These are phyloP conservation scores for Hippoglossus hippoglossus DNA, from an alignment of 2,797 vertebrate species.

Conservation along the genomic window DNA sequence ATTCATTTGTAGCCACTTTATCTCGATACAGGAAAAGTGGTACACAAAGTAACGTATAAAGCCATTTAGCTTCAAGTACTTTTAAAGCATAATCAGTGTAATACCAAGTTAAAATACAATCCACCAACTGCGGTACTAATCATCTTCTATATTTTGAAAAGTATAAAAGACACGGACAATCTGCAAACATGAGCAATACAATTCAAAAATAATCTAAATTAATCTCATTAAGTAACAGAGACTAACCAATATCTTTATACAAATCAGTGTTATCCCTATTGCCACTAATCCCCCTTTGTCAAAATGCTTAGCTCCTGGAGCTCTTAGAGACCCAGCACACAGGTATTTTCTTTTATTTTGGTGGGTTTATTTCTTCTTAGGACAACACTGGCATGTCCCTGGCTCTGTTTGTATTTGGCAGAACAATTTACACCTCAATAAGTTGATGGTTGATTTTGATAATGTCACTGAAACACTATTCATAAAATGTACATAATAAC, in stretches of 20 bases:
- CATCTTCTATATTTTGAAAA: background rate
- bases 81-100: background rate
- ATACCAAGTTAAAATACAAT: background rate
- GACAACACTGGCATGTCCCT: too few relatives aligned
- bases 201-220: background rate
- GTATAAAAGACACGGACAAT: background rate
- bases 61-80: background rate
- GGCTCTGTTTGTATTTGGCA: too few relatives aligned
- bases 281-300: background rate
- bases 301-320: background rate
- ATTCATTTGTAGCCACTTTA: background rate
- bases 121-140: background rate
- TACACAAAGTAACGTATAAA: background rate
- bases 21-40: background rate
- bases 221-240: background rate
- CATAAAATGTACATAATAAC: too few relatives aligned
- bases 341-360: background rate
- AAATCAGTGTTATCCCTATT: background rate
- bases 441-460: too few relatives aligned
- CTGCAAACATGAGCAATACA: too few relatives aligned
- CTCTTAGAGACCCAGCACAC: background rate
- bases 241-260: background rate
- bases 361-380: background rate
- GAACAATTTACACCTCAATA: too few relatives aligned
- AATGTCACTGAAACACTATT: too few relatives aligned